Conservation (phyloP, 2,888 invertebrate genomes). For the Ophioninae sp. region DNA sequence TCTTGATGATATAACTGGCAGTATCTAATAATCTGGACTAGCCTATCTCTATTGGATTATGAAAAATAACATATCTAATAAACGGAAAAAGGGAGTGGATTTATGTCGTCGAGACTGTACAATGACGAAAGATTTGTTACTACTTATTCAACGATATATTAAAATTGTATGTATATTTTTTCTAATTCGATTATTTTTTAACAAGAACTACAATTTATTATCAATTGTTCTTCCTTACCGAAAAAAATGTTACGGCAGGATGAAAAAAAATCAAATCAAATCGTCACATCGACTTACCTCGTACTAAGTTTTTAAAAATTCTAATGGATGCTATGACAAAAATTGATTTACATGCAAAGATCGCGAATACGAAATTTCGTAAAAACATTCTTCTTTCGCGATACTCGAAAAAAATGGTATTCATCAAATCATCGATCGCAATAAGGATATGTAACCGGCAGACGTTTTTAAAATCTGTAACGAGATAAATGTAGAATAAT, state of each 20-base stretch:
- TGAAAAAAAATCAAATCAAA: not conserved
- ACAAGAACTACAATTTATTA: too few relatives aligned
- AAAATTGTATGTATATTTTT: too few relatives aligned
- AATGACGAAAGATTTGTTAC: too few relatives aligned
- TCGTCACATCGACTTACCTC: not conserved
- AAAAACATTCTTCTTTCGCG: not conserved
- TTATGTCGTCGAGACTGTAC: not conserved
- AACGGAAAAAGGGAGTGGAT: not conserved
- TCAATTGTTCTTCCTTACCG: not conserved
- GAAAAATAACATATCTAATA: not conserved
- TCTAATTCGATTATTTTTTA: too few relatives aligned
- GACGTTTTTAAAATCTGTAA: conserved; percentile 65
- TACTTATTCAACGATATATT: too few relatives aligned
- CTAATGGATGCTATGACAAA: not conserved
- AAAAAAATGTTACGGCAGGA: not conserved
- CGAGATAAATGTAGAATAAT: not conserved
- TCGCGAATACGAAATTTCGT: not conserved
- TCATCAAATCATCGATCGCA: conserved; percentile 51
- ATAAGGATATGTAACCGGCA: conserved; percentile 56
- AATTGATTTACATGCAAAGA: not conserved
- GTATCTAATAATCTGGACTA: not conserved
- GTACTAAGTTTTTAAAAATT: not conserved
- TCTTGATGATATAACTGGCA: too few relatives aligned
- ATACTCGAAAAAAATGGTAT: not conserved
- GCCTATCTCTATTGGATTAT: not conserved